Evolutionary conservation across 2,113 vertebrate genomes (phyloP), one percentile per base, ranked within the genome.

Genomic region (Girardinichthys multiradiatus): DNA sequence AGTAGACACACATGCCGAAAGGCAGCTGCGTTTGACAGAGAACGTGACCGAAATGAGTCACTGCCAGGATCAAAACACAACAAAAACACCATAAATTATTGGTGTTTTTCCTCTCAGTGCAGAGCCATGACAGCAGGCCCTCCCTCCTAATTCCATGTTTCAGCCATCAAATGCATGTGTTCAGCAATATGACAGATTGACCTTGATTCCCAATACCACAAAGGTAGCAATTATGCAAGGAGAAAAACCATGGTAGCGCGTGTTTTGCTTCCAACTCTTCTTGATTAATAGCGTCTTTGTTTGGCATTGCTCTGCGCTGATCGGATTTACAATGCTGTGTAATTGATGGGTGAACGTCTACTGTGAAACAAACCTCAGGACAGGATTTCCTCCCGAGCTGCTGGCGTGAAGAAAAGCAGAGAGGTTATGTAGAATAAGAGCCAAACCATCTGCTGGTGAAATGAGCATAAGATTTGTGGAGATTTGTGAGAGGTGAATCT

Each of bases 401-500:
- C 61, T 21, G 79, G 78, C 76, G 63, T 74, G 61, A 74, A 80
- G 19, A 59, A 64, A 79, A 13, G 51, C 57, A 48, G 64, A 72
- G 70, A 82, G 48, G 71, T 57, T 8, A 1, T 57, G 29, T 3
- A 37, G 63, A 78, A 63, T 19, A 19, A 76, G 63, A 84, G 82
- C 80, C 82, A 84, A 77, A 84, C 67, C 87, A 77, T 89, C 81
- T 82, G 82, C 77, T 68, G 76, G 74, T 82, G 37, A 82, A 87
- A 83, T 72, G 75, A 87, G 64, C 19, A 31, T 74, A 77, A 80
- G 84, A 84, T 62, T 74, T 66, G 80, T 71, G 78, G 72, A 81
- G 83, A 83, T 85, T 88, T 86, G 80, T 64, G 77, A 64, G 83
- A 90, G 87, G 85, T 86, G 90, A 92, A 87, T 83, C 83, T 81